Conservation (phyloP, 1,140 invertebrate species). For the Eurosta solidaginis region DNA sequence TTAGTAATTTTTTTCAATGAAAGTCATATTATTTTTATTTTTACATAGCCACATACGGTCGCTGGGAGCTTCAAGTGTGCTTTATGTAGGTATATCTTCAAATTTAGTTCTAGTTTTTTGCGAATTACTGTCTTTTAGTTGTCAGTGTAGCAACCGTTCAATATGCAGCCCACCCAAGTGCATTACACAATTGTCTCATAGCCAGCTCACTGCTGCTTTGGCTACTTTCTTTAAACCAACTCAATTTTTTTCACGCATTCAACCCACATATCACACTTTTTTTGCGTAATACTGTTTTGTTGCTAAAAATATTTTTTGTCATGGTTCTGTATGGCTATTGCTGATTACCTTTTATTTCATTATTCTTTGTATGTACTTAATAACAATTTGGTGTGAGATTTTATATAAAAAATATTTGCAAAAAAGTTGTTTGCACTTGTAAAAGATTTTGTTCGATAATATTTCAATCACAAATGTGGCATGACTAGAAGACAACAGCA, state of each 20-base stretch:
- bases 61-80: not conserved
- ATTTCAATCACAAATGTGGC: constrained; percentile 24
- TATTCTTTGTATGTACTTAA: not conserved
- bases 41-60: too few relatives aligned
- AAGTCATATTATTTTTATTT: too few relatives aligned
- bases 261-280: not conserved
- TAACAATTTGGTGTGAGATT: not conserved
- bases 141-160: not conserved
- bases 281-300: not conserved
- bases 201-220: not conserved
- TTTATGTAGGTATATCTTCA: not conserved
- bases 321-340: not conserved
- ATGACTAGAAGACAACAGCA: not conserved
- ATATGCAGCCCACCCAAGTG: not conserved
- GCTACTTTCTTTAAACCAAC: too few relatives aligned
- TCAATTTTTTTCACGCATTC: not conserved
- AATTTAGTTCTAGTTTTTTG: not conserved
- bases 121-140: not conserved
- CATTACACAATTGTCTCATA: not conserved
- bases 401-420: not conserved
- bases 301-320: not conserved
- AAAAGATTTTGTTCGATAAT: not conserved
- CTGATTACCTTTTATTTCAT: not conserved
- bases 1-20: not conserved
- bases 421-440: not conserved